Evolutionary conservation across 2,113 vertebrate species (phyloP), one percentile per base, ranked within the genome.

Genomic region (Connochaetes taurinus): DNA sequence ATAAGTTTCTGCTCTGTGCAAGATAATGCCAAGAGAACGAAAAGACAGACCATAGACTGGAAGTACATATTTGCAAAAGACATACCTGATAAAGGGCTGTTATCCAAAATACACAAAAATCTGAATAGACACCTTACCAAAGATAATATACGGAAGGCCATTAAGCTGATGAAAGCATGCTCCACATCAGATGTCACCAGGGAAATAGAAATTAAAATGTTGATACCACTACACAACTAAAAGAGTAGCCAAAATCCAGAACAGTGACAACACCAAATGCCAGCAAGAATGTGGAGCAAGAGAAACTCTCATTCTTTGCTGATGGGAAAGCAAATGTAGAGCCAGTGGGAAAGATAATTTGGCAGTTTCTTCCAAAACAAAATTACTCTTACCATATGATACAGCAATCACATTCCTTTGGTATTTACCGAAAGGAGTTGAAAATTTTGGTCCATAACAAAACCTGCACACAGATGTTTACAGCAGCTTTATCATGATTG

Each of bases 101-200:
- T 50, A 90, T 36, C 7, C 5, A 87, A 93, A 90, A 86, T 60
- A 89, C 8, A 83, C 45, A 76, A 78, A 96, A n/a, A 83, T 11
- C 29, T 43, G 14, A 74, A 57, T 12, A 85, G 15, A 86, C 2
- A 47, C 15, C 12, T 80, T 12, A 40, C 6, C 43, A 47, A 64
- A 83, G 50, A 53, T 71, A 47, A 53, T 15, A 45, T 23, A 31
- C 3, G 50, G 45, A 76, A 57, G 16, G n/a, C 9, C 45, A 91
- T 45, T 47, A 67, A 91, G 6, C 9, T 19, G 33, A 81, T 21
- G 45, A 67, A 94, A 47, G 7, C 1, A 74, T 62, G 15, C 11
- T 74, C 16, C 36, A 19, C 1, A 47, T 25, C 16, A 80, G 2
- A 60, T 23, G 31, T 45, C 64, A 19, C 76, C 11, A 47, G 27